Conservation (phyloP, 2,113 vertebrate species). For the Pelusios castaneus region DNA sequence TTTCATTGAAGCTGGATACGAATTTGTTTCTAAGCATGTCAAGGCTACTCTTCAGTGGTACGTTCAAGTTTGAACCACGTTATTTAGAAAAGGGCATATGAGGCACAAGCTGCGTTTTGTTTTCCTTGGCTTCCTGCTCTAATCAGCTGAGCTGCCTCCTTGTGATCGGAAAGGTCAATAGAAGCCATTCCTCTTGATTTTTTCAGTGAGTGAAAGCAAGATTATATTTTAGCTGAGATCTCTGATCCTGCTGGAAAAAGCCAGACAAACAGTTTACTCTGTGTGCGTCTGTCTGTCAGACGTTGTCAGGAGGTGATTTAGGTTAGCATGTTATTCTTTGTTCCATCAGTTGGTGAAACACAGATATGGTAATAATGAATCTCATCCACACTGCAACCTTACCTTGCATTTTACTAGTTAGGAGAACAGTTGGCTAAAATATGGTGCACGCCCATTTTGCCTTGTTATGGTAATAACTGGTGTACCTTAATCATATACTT, state of each 20-base stretch:
- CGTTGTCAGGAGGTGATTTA: neutral
- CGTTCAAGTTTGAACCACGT: neutral
- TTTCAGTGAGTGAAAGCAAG: neutral
- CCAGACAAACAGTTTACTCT: neutral
- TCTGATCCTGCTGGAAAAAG: neutral
- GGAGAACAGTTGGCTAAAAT: neutral
- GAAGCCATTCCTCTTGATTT: neutral
- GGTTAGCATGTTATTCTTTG: neutral
- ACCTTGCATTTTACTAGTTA: neutral
- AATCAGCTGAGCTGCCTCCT: neutral
- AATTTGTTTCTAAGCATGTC: neutral
- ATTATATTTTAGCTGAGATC: neutral
- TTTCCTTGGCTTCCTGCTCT: neutral
- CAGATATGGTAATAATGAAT: neutral
- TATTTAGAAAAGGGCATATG: neutral
- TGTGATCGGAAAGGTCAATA: neutral
- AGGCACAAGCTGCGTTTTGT: neutral
- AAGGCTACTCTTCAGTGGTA: neutral
- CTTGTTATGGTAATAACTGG: neutral
- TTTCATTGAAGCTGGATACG: neutral
- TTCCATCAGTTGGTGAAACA: neutral
- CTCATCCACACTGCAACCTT: neutral
- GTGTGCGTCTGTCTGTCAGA: accelerated
- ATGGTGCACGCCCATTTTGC: neutral
- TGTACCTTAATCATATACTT: neutral